Evolutionary conservation across 2,888 invertebrate genomes (phyloP), one percentile per base, ranked within the genome.

Genomic region (Ceriagrion tenellum): DNA sequence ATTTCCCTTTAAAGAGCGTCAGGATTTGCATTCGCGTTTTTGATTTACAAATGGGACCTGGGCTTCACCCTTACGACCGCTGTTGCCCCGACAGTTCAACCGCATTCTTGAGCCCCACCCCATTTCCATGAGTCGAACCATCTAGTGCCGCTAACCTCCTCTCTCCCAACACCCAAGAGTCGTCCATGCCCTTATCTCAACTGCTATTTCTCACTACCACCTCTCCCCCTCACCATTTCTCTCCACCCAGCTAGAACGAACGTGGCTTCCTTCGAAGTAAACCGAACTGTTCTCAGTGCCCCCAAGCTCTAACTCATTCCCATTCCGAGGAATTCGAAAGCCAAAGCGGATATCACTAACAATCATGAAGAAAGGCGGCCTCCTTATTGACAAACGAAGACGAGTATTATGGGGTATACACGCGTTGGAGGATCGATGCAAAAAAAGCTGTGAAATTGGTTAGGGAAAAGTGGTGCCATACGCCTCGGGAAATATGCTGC

Each of bases 1-100:
- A 69, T 69, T 69, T 69, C 10, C 69, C 69, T 69, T 26, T 69
- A 26, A 69, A 69, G 69, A 18, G 81, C 81, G 35, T 81, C 81
- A 81, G 81, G n/a, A 81, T 81, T 81, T 81, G 81, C 81, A 81
- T 81, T 35, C 35, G 26, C 81, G 81, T 81, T 81, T 81, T 81
- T 81, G 8, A 81, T 81, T 81, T 81, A 35, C 81, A 35, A 81
- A 35, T 35, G 12, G 16, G 81, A 81, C 16, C 81, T 18, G 6
- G 0, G 35, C 81, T 13, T 30, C 81, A 30, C 35, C 26, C 69
- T 23, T 26, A n/a, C 3, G 26, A 69, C 69, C 26, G n/a, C 69
- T 12, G 69, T 3, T 81, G 81, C 35, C 35, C 35, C 30, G 35
- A 35, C 81, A 81, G 81, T 35, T 35, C 81, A 81, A 81, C 81